Base-by-base conservation (phyloP, 2,113 vertebrate species). In the Spea bombifrons region DNA sequence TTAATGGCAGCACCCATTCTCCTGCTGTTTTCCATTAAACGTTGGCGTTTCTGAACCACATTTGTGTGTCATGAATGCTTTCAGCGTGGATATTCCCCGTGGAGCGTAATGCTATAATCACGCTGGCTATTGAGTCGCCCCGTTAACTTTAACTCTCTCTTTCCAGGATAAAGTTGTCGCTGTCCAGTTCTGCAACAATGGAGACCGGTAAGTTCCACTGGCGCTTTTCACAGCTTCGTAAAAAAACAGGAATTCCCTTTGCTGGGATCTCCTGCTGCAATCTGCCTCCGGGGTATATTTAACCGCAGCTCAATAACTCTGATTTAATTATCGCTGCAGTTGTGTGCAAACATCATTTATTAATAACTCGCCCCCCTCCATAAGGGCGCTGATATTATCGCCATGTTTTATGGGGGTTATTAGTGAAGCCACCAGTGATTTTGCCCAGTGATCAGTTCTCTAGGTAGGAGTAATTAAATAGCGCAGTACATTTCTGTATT, bases 101-200 rank as follows among this genome's bases (percentile, higher is more conserved):
- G 30, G 2, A 30, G 1, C 30, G 2, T 30, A 30, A 30, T 30
- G 30, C 30, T 2, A 30, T 30, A 30, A 30, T 30, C 30, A 30
- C 30, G 30, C 30, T 30, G 30, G 30, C 30, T 30, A 2, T 30
- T 30, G 30, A 30, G 30, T 30, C 1, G 30, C 30, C 30, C 30
- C 30, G 30, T 30, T 30, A 30, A 30, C 30, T 30, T 30, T 30
- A 30, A 30, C 30, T 69, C 48, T 52, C 44, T 13, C 9, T 82
- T 61, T 86, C 78, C 79, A 99, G 97, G 97, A 99, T 87, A 99
- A 99, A 92, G 96, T 99, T 78, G 93, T 97, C 7, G 95, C 96
- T 7, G 93, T 99, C 83, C 97, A 99, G 87, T 99, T 99, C 83
- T 96, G 96, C 92, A 99, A 99, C 91, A 97, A 94, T 17, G 94